Base-by-base conservation (phyloP, 2,797 vertebrate genomes). In the Falco columbarius region DNA sequence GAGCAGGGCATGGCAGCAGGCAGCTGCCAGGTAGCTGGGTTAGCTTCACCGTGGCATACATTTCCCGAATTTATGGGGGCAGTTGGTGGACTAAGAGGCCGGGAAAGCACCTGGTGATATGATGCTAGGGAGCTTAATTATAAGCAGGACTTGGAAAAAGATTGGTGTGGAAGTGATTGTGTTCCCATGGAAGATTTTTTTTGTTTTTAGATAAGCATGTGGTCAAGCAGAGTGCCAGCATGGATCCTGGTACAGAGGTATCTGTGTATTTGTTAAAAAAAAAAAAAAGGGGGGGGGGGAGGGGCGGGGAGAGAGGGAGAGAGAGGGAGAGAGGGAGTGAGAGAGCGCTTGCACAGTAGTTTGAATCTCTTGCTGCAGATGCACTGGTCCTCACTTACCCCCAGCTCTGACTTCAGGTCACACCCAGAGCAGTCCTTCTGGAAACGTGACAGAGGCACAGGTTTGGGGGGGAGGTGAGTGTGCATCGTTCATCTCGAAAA, bases 41-140 rank as follows among this genome's bases (percentile, higher is more conserved):
- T 49, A 67, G 46, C 61, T 22, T 30, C 65, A 14, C 9, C 58
- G 4, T 6, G 5, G 3, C 21, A 5, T 7, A 3, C 3, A 0
- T 21, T 34, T 68, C 52, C 34, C 55, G 8, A 18, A 38, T 1
- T 14, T 17, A 26, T 12, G 46, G 47, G 27, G 75, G 14, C 47
- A 63, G 32, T 51, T 63, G 27, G n/a, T 2, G 14, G 34, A 38
- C 20, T 16, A 30, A 40, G 18, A 40, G 49, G 54, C 75, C 77
- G 61, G n/a, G 44, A 20, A 56, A 24, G 61, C 61, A 51, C 54
- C 44, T 4, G 2, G 17, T 36, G 62, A 49, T 54, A 40, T 22
- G 74, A 5, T 14, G 12, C 32, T 38, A 63, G 22, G 49, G 72
- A 65, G 26, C 46, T 61, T 9, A 38, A 23, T 34, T 44, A 32